Evolutionary conservation across 1,140 invertebrate genomes (phyloP).

Genomic region (Drosophila rhopaloa): DNA sequence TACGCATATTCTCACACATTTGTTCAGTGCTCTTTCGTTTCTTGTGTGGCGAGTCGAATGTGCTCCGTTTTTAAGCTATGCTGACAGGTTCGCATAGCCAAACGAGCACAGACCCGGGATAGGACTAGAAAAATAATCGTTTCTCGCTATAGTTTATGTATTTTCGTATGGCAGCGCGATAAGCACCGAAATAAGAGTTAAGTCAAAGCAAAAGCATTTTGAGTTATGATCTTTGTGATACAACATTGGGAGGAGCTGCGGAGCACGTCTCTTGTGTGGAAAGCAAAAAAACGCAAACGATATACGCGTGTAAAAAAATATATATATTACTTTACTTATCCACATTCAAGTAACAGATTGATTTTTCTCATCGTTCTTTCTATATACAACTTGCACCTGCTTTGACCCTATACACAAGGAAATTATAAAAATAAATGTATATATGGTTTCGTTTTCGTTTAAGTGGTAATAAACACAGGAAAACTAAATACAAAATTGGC

Average conservation of each 20-base stretch:
- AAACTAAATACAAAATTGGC: conserved; percentile 81
- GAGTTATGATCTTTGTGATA: conserved; percentile 42
- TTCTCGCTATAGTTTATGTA: conserved; percentile 25
- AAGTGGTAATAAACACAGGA: conserved; percentile 51
- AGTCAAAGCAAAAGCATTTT: conserved; percentile 37
- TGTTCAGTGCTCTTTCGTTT: conserved; percentile 21
- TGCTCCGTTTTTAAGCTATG: conserved; percentile 70
- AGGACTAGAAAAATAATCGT: conserved; percentile 66
- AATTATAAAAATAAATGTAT: conserved; percentile 54
- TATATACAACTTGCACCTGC: conserved; percentile 58
- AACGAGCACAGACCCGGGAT: conserved; percentile 54
- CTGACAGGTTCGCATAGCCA: conserved; percentile 59
- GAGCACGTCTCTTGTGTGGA: conserved; percentile 20
- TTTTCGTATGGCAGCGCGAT: conserved; percentile 32
- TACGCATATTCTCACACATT: conserved; percentile 34
- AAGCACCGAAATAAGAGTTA: conserved; percentile 45
- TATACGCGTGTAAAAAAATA: conserved; percentile 70
- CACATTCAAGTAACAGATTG: conserved; percentile 45
- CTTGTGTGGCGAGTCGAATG: conserved; percentile 13
- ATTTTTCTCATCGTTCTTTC: conserved; percentile 22
- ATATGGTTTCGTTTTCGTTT: conserved; percentile 29
- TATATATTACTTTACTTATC: conserved; percentile 64
- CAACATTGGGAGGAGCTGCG: conserved; percentile 9
- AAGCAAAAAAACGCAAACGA: conserved; percentile 65
- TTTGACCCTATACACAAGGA: conserved; percentile 40